Evolutionary conservation across 2,797 vertebrate genomes (phyloP), one percentile per base, ranked within the genome.

Genomic region (Xenentodon cancila): DNA sequence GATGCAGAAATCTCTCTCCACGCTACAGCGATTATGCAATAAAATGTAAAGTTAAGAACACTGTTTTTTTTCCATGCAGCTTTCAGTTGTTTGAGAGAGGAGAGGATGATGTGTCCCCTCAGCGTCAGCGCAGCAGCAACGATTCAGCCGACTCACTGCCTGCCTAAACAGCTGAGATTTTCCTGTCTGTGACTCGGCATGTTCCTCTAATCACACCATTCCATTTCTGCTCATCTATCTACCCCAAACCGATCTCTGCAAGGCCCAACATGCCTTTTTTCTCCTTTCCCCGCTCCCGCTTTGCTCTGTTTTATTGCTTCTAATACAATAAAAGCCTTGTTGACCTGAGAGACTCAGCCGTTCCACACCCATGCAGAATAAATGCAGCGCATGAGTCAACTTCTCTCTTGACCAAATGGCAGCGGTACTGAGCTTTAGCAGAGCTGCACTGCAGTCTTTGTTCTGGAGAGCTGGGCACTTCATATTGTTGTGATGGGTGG

Each of bases 191-290:
- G 34, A 37, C 34, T n/a, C 42, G 17, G 52, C 67, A 53, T 60
- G 53, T 69, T 59, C 50, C 19, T 50, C 54, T 64, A 67, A 46
- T 50, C 37, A 59, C 48, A 53, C 58, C 51, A 37, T 55, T 66
- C 68, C 68, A 69, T 55, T 82, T 52, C 62, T 55, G 77, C 68
- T 64, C 64, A 77, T 76, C 79, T 66, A 49, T 63, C 65, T 61
- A 62, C 27, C 49, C 9, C 9, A 53, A 74, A 75, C 53, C 27
- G 45, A 37, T 58, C 45, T 40, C 40, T 22, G 1, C 30, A 7
- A 4, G 12, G 46, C 44, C 27, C 27, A 7, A 53, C 66, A 45
- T 13, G 22, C 15, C 52, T 53, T 53, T 11, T 37, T 11, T 37
- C 8, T 9, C 32, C 11, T 37, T 37, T 37, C 9, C 34, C 9